phyloP scores from a whole-genome alignment of 2,113 vertebrate genomes.

The Rafetus swinhoei region DNA sequence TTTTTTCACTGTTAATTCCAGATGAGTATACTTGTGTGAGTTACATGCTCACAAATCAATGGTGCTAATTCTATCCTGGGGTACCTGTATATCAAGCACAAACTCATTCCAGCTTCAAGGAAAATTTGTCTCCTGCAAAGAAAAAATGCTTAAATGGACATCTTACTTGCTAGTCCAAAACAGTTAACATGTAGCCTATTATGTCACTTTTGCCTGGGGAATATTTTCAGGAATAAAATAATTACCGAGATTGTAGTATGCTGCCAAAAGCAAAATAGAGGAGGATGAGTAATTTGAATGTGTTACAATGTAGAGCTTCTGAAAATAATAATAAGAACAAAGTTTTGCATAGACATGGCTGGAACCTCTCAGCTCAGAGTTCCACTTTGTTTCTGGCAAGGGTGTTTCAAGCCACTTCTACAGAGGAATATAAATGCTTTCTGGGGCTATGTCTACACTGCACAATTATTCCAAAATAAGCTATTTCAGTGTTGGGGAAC shows the following conservation, averaged over 20 bases:
- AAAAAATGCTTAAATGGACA: not conserved
- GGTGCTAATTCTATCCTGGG: not conserved
- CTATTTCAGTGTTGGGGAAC: too few species aligned
- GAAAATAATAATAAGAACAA: conserved; percentile 29
- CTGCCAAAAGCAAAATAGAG: conserved; percentile 25
- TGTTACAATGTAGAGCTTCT: conserved; percentile 30
- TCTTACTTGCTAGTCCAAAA: not conserved
- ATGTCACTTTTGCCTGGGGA: conserved; percentile 4
- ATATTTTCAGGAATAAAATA: not conserved
- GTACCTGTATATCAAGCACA: not conserved
- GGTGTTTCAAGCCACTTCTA: not conserved
- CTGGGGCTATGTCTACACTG: too few species aligned
- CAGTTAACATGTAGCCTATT: conserved; percentile 15
- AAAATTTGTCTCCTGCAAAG: not conserved
- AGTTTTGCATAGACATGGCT: not conserved
- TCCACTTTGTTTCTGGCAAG: conserved; percentile 20
- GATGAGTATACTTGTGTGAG: not conserved
- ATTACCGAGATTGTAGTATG: conserved; percentile 3
- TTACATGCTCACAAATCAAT: not conserved
- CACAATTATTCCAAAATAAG: too few species aligned
- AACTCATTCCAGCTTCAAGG: not conserved
- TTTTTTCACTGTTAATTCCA: not conserved
- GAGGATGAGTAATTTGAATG: not conserved
- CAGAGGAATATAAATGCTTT: not conserved
- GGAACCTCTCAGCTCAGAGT: not conserved